Base-by-base conservation (phyloP, 2,797 vertebrate genomes). In the Chelidonichthys spinosus region DNA sequence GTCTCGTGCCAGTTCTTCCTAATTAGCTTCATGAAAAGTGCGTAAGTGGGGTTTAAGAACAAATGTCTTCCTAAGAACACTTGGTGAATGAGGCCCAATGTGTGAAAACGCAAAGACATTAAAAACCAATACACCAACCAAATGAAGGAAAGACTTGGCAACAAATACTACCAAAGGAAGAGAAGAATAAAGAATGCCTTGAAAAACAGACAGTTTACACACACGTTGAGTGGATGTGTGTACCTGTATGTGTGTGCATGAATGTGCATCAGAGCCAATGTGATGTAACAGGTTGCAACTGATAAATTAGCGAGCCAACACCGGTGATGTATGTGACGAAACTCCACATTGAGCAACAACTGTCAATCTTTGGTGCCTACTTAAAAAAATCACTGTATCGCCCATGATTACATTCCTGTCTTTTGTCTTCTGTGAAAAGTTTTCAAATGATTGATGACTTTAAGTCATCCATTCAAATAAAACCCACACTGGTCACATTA, bases 211-310 rank as follows among this genome's bases (percentile, higher is more conserved):
- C 33, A 42, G 37, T 35, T 56, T n/a, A 39, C 53, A 61, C 35
- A 74, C 15, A 69, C 14, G 44, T 63, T 37, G 44, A 18, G 68
- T 56, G 14, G 63, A 25, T 33, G 49, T 52, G 62, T 75, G 59
- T 63, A 61, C 58, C 44, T 44, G 47, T 71, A 69, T 82, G 65
- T 74, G 53, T 55, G 33, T 54, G 58, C 42, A 63, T 73, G 62
- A 44, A 74, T 60, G 59, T 44, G 66, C 73, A 73, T 71, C 61
- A 4, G 50, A 76, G 84, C 60, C 61, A 81, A 77, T 67, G 60
- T 90, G 91, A 93, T 89, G 92, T 78, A 92, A 92, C 44, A 39
- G 25, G 66, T 35, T 58, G 91, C 76, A 93, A 92, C 67, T 13
- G 60, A 74, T 72, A 58, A 79, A 76, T 83, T 74, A 76, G 72